Evolutionary conservation across 2,797 vertebrate species (phyloP).

Genomic region (Esox masquinongy): DNA sequence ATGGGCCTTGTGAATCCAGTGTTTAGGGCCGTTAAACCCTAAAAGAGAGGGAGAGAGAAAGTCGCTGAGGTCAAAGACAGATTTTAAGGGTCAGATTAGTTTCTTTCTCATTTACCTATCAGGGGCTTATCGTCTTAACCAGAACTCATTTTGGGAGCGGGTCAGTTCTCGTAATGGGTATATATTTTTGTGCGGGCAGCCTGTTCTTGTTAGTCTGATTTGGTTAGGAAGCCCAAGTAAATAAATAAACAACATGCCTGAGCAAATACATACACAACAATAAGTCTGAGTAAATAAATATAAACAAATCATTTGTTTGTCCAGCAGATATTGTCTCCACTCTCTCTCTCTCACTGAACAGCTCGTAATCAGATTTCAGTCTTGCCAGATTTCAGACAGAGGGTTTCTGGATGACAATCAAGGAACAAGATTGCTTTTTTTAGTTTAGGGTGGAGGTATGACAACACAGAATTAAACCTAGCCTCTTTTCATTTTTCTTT

Average conservation of each 20-base stretch:
- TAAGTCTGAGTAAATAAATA: conserved; percentile 41
- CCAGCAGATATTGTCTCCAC: conserved; percentile 46
- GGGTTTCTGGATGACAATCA: conserved; percentile 72
- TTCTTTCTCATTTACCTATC: neutral
- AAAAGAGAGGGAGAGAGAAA: neutral
- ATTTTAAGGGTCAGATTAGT: conserved; percentile 3
- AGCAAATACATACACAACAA: neutral
- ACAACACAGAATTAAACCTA: conserved; percentile 62
- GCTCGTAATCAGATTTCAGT: conserved; percentile 14
- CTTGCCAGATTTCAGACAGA: conserved; percentile 69
- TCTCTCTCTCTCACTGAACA: conserved; percentile 45
- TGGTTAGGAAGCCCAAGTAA: conserved; percentile 10
- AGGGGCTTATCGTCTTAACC: conserved; percentile 20
- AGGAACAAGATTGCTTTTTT: conserved; percentile 72
- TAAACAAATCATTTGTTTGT: conserved; percentile 56
- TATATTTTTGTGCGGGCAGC: neutral
- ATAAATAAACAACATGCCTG: conserved; percentile 8
- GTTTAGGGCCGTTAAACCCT: too few species aligned
- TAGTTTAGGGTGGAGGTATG: conserved; percentile 49
- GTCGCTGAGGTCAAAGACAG: conserved; percentile 4
- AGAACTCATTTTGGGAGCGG: conserved; percentile 5
- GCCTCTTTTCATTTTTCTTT: neutral
- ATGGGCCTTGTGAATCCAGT: too few species aligned
- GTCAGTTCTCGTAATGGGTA: neutral
- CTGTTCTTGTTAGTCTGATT: conserved; percentile 12